Conservation (phyloP, 2,888 invertebrate genomes). For the Pseudeuparius sepicola region DNA sequence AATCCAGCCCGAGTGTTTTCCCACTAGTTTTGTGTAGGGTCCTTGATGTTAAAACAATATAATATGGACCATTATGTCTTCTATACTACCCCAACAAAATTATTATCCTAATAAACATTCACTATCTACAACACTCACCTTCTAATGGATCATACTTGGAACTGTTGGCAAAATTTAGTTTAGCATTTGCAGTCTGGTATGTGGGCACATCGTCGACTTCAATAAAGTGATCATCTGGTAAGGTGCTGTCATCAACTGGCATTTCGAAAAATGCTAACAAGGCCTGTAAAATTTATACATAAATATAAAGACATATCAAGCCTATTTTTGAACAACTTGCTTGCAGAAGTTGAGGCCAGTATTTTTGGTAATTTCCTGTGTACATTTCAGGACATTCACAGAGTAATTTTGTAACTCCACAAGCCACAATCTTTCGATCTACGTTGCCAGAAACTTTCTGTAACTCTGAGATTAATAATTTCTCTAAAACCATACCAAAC, state of each 20-base stretch:
- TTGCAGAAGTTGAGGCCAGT: conserved; percentile 52
- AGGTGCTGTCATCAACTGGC: conserved; percentile 68
- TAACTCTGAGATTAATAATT: conserved; percentile 75
- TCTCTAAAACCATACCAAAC: conserved; percentile 93
- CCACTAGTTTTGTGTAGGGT: too few relatives aligned
- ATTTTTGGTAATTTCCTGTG: conserved; percentile 54
- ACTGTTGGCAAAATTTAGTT: conserved; percentile 75
- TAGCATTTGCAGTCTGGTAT: conserved; percentile 81
- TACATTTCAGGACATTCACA: conserved; percentile 64
- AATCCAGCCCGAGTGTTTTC: too few relatives aligned
- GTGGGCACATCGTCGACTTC: conserved; percentile 81
- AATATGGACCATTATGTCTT: too few relatives aligned
- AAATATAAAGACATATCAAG: neutral
- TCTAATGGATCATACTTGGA: conserved; percentile 64
- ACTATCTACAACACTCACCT: too few relatives aligned
- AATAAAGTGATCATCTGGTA: conserved; percentile 79
- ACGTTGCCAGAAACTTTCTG: conserved; percentile 74
- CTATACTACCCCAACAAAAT: too few relatives aligned
- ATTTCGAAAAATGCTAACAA: conserved; percentile 82
- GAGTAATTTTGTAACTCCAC: conserved; percentile 78
- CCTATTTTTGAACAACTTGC: conserved; percentile 29
- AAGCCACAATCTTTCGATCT: conserved; percentile 85
- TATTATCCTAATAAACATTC: too few relatives aligned
- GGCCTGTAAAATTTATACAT: conserved; percentile 43
- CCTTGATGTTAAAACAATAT: too few relatives aligned